phyloP scores from a whole-genome alignment of 2,113 vertebrate species.

The Saimiri boliviensis region DNA sequence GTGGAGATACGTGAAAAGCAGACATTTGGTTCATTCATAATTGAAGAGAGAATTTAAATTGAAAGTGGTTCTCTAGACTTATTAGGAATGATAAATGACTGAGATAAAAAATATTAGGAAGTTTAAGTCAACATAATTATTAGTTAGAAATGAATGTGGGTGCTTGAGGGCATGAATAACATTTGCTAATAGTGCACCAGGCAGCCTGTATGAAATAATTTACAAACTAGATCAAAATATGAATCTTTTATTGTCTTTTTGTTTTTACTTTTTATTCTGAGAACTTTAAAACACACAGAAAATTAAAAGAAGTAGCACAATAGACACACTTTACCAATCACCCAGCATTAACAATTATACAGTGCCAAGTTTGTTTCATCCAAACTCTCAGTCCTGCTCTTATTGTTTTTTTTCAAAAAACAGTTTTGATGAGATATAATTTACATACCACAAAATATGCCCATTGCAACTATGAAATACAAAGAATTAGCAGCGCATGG shows the following conservation, averaged over 20 bases:
- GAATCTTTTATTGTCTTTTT: background rate
- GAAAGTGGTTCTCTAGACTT: slow-evolving; percentile 22
- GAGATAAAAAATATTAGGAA: slow-evolving; percentile 35
- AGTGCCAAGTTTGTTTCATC: background rate
- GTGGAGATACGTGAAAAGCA: background rate
- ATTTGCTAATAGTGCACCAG: background rate
- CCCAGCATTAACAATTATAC: background rate
- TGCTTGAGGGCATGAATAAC: background rate
- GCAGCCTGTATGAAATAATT: background rate
- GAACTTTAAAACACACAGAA: background rate
- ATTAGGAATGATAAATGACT: slow-evolving; percentile 47
- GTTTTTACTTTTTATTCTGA: slow-evolving; percentile 33
- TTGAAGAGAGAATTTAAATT: slow-evolving; percentile 41
- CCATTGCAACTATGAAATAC: background rate
- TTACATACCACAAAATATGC: background rate
- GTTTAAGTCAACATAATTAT: slow-evolving; percentile 25
- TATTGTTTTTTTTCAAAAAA: background rate
- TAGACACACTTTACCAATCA: background rate
- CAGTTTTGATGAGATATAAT: background rate
- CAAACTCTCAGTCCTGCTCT: background rate
- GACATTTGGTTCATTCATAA: slow-evolving; percentile 53
- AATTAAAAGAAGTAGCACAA: background rate
- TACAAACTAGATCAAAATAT: background rate
- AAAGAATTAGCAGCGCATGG: background rate
- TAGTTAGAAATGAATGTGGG: background rate